These are phyloP conservation scores for Periplaneta americana DNA, from an alignment of 1,140 invertebrate genomes.

Conservation along the genomic window DNA sequence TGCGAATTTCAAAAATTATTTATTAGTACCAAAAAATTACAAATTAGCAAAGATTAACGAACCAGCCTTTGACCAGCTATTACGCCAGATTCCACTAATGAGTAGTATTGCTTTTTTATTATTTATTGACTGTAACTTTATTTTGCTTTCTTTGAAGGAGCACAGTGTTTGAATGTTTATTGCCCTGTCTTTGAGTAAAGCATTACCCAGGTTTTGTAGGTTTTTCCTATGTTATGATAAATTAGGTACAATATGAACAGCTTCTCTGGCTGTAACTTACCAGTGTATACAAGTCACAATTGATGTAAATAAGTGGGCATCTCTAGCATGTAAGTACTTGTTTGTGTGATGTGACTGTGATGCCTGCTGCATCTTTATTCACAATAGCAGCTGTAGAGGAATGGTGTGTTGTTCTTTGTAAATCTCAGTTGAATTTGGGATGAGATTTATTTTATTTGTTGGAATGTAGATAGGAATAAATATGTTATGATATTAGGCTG, in stretches of 20 bases:
- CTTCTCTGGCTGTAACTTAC: background rate
- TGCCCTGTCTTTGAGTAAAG: too few relatives aligned
- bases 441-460: background rate
- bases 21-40: too few relatives aligned
- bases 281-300: background rate
- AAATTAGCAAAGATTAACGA: too few relatives aligned
- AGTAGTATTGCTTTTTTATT: background rate
- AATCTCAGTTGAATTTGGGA: background rate
- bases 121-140: background rate
- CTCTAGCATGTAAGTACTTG: background rate
- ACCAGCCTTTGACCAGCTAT: background rate
- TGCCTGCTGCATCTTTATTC: background rate
- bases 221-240: background rate
- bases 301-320: background rate
- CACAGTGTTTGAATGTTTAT: background rate
- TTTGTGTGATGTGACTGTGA: too few relatives aligned
- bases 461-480: background rate
- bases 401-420: background rate
- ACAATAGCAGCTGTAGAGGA: background rate
- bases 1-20: too few relatives aligned
- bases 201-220: too few relatives aligned
- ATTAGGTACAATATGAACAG: background rate
- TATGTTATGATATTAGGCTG: background rate
- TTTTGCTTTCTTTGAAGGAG: too few relatives aligned
- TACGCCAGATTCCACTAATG: background rate